Percentiles rank a stretch among this genome's conserved stretches.
phyloP scores from a whole-genome alignment of 2,888 invertebrate genomes.

The Chelonus formosanus region DNA sequence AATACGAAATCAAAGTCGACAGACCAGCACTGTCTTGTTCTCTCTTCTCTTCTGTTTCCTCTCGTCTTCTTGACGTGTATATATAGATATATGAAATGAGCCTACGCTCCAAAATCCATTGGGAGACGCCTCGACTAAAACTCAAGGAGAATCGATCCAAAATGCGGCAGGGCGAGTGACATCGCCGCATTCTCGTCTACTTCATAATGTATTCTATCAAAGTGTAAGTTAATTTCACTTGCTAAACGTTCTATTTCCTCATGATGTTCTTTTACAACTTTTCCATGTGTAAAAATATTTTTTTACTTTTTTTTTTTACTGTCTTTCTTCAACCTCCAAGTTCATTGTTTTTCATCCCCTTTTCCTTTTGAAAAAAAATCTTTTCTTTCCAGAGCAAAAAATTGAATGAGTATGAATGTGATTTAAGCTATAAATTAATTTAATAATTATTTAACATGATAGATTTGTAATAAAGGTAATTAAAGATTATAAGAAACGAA shows the following conservation, averaged over 20 bases:
- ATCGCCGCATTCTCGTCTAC: slow-evolving; percentile 13
- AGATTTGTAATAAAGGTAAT: too few relatives aligned
- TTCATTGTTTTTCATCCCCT: too few relatives aligned
- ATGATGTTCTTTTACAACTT: not conserved
- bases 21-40: slow-evolving; percentile 29
- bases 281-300: not conserved
- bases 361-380: too few relatives aligned
- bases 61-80: slow-evolving; percentile 21
- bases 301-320: not conserved
- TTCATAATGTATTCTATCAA: slow-evolving; percentile 8
- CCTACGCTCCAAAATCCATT: slow-evolving; percentile 7
- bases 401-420: too few relatives aligned
- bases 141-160: slow-evolving; percentile 21
- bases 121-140: slow-evolving; percentile 13
- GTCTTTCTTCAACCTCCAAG: too few relatives aligned
- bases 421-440: too few relatives aligned
- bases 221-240: slow-evolving; percentile 3
- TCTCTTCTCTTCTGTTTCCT: slow-evolving; percentile 28
- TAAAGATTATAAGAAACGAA: too few relatives aligned
- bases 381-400: too few relatives aligned
- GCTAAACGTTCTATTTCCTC: not conserved
- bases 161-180: slow-evolving; percentile 22
- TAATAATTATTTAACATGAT: too few relatives aligned
- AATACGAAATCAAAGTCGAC: slow-evolving; percentile 59
- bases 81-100: slow-evolving; percentile 1